These are phyloP conservation scores for Phoronis australis DNA, from an alignment of 2,888 invertebrate species.

Conservation along the genomic window DNA sequence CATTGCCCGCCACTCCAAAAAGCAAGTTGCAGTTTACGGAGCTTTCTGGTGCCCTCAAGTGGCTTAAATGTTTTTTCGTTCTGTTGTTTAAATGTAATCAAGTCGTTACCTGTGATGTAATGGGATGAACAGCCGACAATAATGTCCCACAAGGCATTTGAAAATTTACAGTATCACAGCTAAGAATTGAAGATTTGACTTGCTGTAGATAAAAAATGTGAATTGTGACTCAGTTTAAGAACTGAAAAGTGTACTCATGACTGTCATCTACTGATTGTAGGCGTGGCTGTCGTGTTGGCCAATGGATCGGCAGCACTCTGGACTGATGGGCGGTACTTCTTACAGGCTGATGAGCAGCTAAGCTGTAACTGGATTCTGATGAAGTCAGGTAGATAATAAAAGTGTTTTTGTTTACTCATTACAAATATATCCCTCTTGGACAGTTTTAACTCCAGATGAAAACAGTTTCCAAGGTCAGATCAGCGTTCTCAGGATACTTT, in stretches of 20 bases:
- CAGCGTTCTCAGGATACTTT: too few relatives aligned
- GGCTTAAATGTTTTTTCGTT: too few relatives aligned
- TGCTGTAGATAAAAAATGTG: background rate
- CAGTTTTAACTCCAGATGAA: too few relatives aligned
- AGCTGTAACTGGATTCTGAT: slow-evolving; percentile 36
- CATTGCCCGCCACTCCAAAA: too few relatives aligned
- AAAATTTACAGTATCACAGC: too few relatives aligned
- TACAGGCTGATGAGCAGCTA: slow-evolving; percentile 30
- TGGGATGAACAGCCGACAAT: background rate
- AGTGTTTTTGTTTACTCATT: too few relatives aligned
- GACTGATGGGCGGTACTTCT: slow-evolving; percentile 35
- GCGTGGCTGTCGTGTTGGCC: slow-evolving; percentile 5
- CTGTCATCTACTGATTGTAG: background rate
- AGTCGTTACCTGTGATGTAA: too few relatives aligned
- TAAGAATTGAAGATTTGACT: background rate
- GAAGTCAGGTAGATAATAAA: slow-evolving; percentile 16
- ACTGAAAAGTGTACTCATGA: background rate
- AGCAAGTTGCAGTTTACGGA: too few relatives aligned
- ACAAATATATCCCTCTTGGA: too few relatives aligned
- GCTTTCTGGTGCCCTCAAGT: too few relatives aligned
- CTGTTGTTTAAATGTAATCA: too few relatives aligned
- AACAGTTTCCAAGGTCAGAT: too few relatives aligned
- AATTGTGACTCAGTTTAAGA: background rate
- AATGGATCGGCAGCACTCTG: slow-evolving; percentile 22
- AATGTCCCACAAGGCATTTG: background rate